Evolutionary conservation across 2,113 vertebrate species (phyloP).

Genomic region (Lipophrys pholis): DNA sequence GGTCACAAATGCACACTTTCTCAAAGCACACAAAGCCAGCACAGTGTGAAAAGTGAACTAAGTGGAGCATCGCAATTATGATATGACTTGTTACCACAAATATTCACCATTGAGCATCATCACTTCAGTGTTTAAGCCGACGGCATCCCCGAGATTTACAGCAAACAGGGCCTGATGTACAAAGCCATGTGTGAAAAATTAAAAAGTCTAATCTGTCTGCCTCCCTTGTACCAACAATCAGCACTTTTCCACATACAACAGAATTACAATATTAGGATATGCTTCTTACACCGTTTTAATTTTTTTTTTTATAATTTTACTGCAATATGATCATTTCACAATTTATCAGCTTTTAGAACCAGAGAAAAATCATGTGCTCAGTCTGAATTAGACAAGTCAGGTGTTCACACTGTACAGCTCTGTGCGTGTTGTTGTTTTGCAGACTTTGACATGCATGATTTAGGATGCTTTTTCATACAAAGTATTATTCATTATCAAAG

Average conservation of each 20-base stretch:
- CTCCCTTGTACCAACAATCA: constrained; percentile 60
- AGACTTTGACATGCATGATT: too few relatives aligned
- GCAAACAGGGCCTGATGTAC: constrained; percentile 16
- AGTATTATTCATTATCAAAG: too few relatives aligned
- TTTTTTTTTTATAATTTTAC: background rate
- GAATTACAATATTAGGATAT: constrained; percentile 11
- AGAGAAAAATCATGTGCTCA: background rate
- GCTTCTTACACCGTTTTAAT: constrained; percentile 17
- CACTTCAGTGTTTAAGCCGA: too few relatives aligned
- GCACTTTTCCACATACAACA: constrained; percentile 30
- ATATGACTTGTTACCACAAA: constrained; percentile 2
- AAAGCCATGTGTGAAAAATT: constrained; percentile 45
- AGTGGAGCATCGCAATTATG: background rate
- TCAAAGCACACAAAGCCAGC: constrained; percentile 5
- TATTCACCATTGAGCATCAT: background rate
- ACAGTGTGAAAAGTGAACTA: background rate
- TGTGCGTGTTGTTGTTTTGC: too few relatives aligned
- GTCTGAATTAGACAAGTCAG: background rate
- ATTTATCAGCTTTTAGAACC: background rate
- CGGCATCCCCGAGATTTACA: background rate
- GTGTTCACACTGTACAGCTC: background rate
- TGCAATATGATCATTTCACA: constrained; percentile 10
- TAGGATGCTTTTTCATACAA: too few relatives aligned
- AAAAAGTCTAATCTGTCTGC: constrained; percentile 39
- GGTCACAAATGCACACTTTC: constrained; percentile 42